Evolutionary conservation across 2,113 vertebrate genomes (phyloP), one percentile per base, ranked within the genome.

Genomic region (Macaca fascicularis): DNA sequence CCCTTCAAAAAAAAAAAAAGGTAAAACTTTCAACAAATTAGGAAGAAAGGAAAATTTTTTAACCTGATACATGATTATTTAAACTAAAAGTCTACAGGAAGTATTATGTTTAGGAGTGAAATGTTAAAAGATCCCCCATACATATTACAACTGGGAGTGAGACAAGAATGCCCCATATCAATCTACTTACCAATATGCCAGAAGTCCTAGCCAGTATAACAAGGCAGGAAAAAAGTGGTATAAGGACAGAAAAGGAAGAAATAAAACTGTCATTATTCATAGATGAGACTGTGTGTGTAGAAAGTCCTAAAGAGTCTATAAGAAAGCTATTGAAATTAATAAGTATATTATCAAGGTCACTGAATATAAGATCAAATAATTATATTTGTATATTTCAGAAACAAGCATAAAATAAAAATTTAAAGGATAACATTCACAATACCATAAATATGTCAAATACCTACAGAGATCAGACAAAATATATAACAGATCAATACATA

Each of bases 201-300:
- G 27, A 72, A 3, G 17, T 48, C 32, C 32, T 61, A 69, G 32
- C 2, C 55, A 78, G 14, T 70, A n/a, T 19, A 67, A 50, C 6
- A 74, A 79, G 43, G 55, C 6, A 81, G 38, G 43, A 8, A 20
- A 20, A 92, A 96, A 64, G 35, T 32, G 38, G 6, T 64, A 69
- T 78, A 50, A 85, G 14, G 8, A 57, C n/a, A 89, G 57, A 35
- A 95, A 97, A 93, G n/a, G 23, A 93, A 87, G 30, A 93, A 82
- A 87, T 38, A 67, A 89, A 96, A 48, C 6, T 83, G 27, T 93
- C 22, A 75, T 57, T 93, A 81, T 87, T 91, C 35, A 84, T 19
- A 91, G 19, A 69, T 89, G 78, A 89, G 22, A 91, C 32, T 86
- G 3, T 57, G 6, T 76, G 45, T 92, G 30, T 48, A 93, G 20